Evolutionary conservation across 2,888 invertebrate species (phyloP).

Genomic region (Gortyna flavago): DNA sequence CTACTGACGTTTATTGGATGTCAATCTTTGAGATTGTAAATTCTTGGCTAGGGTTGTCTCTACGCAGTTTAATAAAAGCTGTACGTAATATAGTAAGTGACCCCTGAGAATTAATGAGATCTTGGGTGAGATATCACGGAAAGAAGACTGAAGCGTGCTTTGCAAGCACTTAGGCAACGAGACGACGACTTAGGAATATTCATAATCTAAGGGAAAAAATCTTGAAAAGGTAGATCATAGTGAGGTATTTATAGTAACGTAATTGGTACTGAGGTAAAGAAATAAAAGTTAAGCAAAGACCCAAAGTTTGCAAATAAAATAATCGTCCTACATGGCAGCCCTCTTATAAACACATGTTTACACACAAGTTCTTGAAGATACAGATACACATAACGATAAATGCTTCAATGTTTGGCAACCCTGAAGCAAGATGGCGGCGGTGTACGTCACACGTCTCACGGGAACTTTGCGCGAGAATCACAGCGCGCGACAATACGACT

Average conservation of each 20-base stretch:
- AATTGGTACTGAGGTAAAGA: not conserved
- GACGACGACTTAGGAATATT: not conserved
- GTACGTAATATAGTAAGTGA: not conserved
- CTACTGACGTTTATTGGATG: constrained; percentile 55
- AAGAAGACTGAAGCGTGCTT: not conserved
- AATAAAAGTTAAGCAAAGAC: not conserved
- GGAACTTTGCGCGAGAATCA: constrained; percentile 63
- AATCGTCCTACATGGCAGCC: not conserved
- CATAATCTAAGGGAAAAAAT: not conserved
- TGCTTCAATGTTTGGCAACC: constrained; percentile 35
- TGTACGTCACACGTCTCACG: constrained; percentile 63
- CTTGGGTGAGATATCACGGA: not conserved
- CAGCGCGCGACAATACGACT: constrained; percentile 68
- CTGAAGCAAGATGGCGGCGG: constrained; percentile 34
- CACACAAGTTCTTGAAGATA: not conserved
- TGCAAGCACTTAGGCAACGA: not conserved
- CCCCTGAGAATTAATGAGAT: not conserved
- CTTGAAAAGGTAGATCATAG: not conserved
- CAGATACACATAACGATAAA: not conserved
- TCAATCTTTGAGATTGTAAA: constrained; percentile 43
- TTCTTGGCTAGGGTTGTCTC: constrained; percentile 33
- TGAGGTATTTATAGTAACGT: too few relatives aligned
- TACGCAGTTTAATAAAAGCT: not conserved
- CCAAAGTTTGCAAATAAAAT: not conserved
- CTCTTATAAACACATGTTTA: not conserved